phyloP scores from a whole-genome alignment of 2,888 invertebrate genomes.

The Amblyjoppa proteus region DNA sequence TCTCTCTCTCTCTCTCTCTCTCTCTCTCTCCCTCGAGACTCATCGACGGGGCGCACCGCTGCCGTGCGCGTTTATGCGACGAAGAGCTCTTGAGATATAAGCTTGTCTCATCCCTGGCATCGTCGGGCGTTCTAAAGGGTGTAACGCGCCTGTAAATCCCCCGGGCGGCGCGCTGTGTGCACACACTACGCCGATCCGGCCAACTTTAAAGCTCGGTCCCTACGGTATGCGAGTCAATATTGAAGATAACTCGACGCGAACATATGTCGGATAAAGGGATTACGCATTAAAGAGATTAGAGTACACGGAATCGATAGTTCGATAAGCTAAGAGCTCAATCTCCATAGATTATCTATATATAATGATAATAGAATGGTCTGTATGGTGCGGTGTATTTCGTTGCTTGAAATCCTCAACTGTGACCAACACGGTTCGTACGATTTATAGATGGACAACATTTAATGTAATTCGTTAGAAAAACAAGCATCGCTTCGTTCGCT shows the following conservation, averaged over 20 bases:
- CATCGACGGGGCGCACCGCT: not conserved
- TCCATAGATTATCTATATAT: not conserved
- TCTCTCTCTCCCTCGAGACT: not conserved
- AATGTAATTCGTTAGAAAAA: too few species aligned
- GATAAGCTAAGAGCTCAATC: not conserved
- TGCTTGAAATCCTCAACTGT: too few species aligned
- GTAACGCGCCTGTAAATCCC: not conserved
- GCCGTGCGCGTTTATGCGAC: not conserved
- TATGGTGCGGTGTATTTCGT: not conserved
- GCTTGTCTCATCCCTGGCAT: not conserved
- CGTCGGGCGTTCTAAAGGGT: not conserved
- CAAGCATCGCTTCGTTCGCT: too few species aligned
- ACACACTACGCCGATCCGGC: not conserved
- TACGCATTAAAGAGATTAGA: not conserved
- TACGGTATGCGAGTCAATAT: not conserved
- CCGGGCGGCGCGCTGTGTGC: not conserved
- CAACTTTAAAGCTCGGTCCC: slow-evolving; percentile 4
- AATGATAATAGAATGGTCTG: not conserved
- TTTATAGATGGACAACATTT: too few species aligned
- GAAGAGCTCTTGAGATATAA: not conserved
- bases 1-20: not conserved
- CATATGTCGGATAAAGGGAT: slow-evolving; percentile 41
- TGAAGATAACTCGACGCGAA: slow-evolving; percentile 12
- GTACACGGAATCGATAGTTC: slow-evolving; percentile 21
- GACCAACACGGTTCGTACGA: too few species aligned